phyloP scores from a whole-genome alignment of 2,888 invertebrate species.

The Odiellus spinosus region DNA sequence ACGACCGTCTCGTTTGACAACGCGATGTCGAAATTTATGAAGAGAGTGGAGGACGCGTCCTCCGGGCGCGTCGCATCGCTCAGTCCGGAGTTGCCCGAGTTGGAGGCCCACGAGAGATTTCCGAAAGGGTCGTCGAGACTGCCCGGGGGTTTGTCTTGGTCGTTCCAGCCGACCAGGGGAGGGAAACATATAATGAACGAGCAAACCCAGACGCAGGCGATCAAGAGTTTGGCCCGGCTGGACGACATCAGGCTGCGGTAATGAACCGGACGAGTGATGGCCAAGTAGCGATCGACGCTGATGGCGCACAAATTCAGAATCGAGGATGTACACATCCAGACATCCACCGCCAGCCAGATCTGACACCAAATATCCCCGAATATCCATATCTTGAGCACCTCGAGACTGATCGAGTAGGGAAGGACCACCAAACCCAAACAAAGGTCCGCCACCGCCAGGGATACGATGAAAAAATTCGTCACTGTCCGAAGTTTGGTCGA shows the following conservation, averaged over 20 bases:
- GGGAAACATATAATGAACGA: slow-evolving; percentile 85
- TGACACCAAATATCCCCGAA: slow-evolving; percentile 93
- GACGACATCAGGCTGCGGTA: slow-evolving; percentile 77
- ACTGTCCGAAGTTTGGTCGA: slow-evolving; percentile 82
- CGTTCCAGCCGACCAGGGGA: slow-evolving; percentile 75
- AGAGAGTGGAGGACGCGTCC: no score
- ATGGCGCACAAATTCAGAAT: slow-evolving; percentile 87
- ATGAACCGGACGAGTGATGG: slow-evolving; percentile 86
- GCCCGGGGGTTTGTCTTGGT: slow-evolving; percentile 25
- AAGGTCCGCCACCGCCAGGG: slow-evolving; percentile 86
- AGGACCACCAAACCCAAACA: slow-evolving; percentile 87
- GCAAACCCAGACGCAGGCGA: slow-evolving; percentile 83
- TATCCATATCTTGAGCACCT: slow-evolving; percentile 76
- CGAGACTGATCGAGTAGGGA: slow-evolving; percentile 88
- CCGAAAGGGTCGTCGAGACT: not conserved
- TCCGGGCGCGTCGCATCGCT: not conserved
- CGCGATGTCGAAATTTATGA: slow-evolving; percentile 22
- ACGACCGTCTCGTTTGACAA: not conserved
- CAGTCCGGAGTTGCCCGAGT: not conserved
- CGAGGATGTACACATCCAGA: slow-evolving; percentile 97
- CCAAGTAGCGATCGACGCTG: slow-evolving; percentile 67
- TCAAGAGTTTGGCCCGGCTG: slow-evolving; percentile 64
- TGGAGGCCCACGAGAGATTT: not conserved
- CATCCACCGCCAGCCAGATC: slow-evolving; percentile 91
- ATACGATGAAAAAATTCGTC: slow-evolving; percentile 92